A percentile compares a stretch with the other conserved stretches of the same genome.
These are phyloP conservation scores for Actias luna DNA, from an alignment of 2,888 invertebrate genomes.

Conservation along the genomic window DNA sequence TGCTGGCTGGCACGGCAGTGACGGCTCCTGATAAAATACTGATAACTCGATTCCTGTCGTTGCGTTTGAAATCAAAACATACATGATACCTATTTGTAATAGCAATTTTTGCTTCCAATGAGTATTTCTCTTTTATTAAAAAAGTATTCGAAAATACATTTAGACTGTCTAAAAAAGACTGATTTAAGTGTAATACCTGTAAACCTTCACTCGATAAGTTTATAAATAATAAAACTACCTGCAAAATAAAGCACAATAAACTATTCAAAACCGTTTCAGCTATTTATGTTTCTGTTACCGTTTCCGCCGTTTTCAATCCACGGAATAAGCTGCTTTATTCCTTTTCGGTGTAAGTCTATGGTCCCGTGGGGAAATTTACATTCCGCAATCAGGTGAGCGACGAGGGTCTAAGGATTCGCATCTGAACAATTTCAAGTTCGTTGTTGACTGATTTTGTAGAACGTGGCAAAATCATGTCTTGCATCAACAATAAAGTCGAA, in stretches of 20 bases:
- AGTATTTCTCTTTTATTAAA: not conserved
- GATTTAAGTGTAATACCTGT: slow-evolving; percentile 32
- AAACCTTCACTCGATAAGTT: slow-evolving; percentile 31
- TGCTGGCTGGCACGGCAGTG: too few species aligned
- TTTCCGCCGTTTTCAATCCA: slow-evolving; percentile 34
- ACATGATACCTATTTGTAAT: too few species aligned
- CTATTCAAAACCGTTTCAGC: slow-evolving; percentile 56
- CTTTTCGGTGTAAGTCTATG: slow-evolving; percentile 43
- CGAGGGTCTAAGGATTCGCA: slow-evolving; percentile 56
- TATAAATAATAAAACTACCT: slow-evolving; percentile 47
- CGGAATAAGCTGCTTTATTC: slow-evolving; percentile 52
- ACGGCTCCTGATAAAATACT: too few species aligned
- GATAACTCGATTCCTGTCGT: too few species aligned
- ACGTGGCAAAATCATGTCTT: slow-evolving; percentile 35
- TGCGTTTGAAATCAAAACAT: too few species aligned
- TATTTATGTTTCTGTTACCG: slow-evolving; percentile 51
- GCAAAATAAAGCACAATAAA: slow-evolving; percentile 56
- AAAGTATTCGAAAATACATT: not conserved
- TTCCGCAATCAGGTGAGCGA: slow-evolving; percentile 65
- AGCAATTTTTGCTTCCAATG: too few species aligned
- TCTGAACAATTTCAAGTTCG: slow-evolving; percentile 54
- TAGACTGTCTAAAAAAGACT: slow-evolving; percentile 1
- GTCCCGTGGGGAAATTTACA: slow-evolving; percentile 55
- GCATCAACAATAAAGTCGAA: slow-evolving; percentile 18
- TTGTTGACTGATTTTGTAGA: slow-evolving; percentile 50